phyloP scores from a whole-genome alignment of 2,888 invertebrate genomes.

The Leptopilina drosophilae region DNA sequence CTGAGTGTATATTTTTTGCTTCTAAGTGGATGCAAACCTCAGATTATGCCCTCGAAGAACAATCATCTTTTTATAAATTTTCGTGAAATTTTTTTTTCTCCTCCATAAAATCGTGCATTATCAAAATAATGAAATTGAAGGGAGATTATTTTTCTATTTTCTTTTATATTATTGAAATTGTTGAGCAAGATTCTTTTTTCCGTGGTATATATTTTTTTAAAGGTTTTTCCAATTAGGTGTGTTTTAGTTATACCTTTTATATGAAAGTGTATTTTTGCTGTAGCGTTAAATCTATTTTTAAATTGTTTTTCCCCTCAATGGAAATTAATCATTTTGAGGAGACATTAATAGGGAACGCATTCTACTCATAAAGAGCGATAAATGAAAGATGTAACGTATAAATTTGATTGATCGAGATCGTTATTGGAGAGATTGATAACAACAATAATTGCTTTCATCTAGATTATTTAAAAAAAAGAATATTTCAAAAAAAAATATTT shows the following conservation, averaged over 20 bases:
- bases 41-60: slow-evolving; percentile 1
- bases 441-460: slow-evolving; percentile 22
- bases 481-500: too few relatives aligned
- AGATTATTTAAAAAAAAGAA: background rate
- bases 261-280: too few relatives aligned
- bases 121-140: too few relatives aligned
- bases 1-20: background rate
- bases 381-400: slow-evolving; percentile 39
- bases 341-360: slow-evolving; percentile 29
- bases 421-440: slow-evolving; percentile 8
- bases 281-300: too few relatives aligned
- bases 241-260: too few relatives aligned
- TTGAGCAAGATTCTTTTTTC: too few relatives aligned
- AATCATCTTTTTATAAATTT: slow-evolving; percentile 6
- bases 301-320: background rate
- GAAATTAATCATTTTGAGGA: slow-evolving; percentile 11
- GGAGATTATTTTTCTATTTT: too few relatives aligned
- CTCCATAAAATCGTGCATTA: too few relatives aligned
- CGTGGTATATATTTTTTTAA: too few relatives aligned
- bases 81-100: background rate
- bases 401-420: slow-evolving; percentile 36
- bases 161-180: too few relatives aligned
- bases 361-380: slow-evolving; percentile 35
- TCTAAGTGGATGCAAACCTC: background rate
- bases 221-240: too few relatives aligned